Evolutionary conservation across 2,113 vertebrate genomes (phyloP), one percentile per base, ranked within the genome.

Genomic region (Phoenicopterus ruber): DNA sequence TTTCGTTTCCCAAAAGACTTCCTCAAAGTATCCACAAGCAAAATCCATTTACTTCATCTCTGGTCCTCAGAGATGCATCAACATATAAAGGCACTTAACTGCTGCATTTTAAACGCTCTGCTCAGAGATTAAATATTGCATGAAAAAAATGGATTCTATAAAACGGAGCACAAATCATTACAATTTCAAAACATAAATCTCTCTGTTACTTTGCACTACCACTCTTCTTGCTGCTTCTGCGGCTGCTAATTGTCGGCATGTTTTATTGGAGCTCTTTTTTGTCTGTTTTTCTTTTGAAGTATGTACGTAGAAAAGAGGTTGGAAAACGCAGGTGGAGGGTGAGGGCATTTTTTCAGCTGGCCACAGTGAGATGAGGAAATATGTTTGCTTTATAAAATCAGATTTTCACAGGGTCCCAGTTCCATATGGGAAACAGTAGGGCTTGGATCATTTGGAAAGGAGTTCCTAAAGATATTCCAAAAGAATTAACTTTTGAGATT

Each of bases 71-170:
- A 96, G 90, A 92, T 73, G 49, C 85, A 93, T 92, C 92, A 88
- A 90, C 54, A 58, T 73, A 81, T 81, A 93, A 94, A 93, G 76
- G 67, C 85, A 93, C 52, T 96, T 91, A 96, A 93, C 86, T 94
- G 94, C 85, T 82, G 70, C 17, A 90, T 90, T 94, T 97, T 88
- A 95, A 96, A 90, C 44, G 32, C 46, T 78, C 62, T 66, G 54
- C 49, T 91, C 57, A 29, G 61, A 94, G 82, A 90, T 90, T 86
- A 94, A 96, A 92, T 88, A 96, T 80, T 77, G 32, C 85, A 85
- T 18, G n/a, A 72, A 84, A 58, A 94, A 93, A 94, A 94, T 65
- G 8, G 77, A 55, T 90, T 83, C 29, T 18, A n/a, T 90, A 86
- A 93, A 96, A 97, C 0, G 4, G 85, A 90, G 54, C 71, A 82